Percentiles rank a stretch among this genome's conserved stretches.
Evolutionary conservation across 2,888 invertebrate species (phyloP).

Genomic region (Hydrotaea cyrtoneurina): DNA sequence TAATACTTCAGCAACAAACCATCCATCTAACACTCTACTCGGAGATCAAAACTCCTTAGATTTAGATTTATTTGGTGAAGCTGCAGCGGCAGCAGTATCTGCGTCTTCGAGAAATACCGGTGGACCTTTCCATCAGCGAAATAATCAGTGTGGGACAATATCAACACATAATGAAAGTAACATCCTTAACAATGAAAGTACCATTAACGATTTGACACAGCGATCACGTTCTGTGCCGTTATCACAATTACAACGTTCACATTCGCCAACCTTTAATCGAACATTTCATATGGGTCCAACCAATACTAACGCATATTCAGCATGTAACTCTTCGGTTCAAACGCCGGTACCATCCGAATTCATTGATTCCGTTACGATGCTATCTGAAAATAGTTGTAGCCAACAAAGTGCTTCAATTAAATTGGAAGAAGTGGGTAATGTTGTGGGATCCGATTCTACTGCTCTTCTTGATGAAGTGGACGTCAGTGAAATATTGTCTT

Average conservation of each 20-base stretch:
- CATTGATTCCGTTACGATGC: constrained; percentile 84
- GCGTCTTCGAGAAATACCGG: constrained; percentile 44
- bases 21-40: constrained; percentile 61
- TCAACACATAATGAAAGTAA: constrained; percentile 43
- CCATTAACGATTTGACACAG: constrained; percentile 68
- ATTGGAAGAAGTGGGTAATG: constrained; percentile 69
- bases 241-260: constrained; percentile 75
- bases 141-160: neutral
- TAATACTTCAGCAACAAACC: constrained; percentile 61
- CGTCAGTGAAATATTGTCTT: constrained; percentile 75
- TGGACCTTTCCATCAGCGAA: neutral
- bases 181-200: constrained; percentile 55
- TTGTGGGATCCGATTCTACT: constrained; percentile 70
- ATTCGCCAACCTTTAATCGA: constrained; percentile 76
- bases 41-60: constrained; percentile 78
- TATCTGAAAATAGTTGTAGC: constrained; percentile 76
- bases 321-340: constrained; percentile 85
- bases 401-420: constrained; percentile 72
- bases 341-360: constrained; percentile 88
- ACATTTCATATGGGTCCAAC: constrained; percentile 60
- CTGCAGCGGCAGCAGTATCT: constrained; percentile 52
- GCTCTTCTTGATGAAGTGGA: constrained; percentile 73
- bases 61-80: constrained; percentile 75
- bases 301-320: constrained; percentile 76
- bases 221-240: constrained; percentile 92